Evolutionary conservation across 2,113 vertebrate genomes (phyloP).

Genomic region (Salvelinus sp.): DNA sequence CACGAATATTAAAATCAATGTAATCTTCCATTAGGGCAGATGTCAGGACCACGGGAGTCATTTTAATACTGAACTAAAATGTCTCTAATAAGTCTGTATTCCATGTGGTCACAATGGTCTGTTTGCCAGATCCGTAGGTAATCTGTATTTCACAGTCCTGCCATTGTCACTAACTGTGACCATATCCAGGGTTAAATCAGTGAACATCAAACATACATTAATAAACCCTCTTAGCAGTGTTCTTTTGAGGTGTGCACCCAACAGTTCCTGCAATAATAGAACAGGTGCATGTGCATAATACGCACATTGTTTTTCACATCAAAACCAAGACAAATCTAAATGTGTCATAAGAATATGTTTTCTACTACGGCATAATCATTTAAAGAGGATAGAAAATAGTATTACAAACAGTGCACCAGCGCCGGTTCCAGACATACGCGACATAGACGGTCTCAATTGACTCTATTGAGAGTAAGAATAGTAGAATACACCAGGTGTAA

Average conservation of each 20-base stretch:
- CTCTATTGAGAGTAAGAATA: no score
- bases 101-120: not conserved
- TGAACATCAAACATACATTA: not conserved
- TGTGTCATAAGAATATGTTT: not conserved
- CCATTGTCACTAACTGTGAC: not conserved
- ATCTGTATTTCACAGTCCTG: not conserved
- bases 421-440: no score
- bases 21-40: not conserved
- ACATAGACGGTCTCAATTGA: no score
- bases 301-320: not conserved
- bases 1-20: no score
- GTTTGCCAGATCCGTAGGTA: not conserved
- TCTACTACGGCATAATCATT: not conserved
- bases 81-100: conserved; percentile 12
- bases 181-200: not conserved
- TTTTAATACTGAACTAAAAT: conserved; percentile 7
- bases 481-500: no score
- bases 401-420: no score
- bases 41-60: not conserved
- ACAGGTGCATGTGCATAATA: conserved; percentile 21
- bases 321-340: not conserved
- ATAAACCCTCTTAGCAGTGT: not conserved
- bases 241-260: not conserved
- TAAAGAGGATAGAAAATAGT: no score
- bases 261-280: conserved; percentile 36